Base-by-base conservation (phyloP, 2,888 invertebrate genomes). In the Drosophila neoperkinsi region DNA sequence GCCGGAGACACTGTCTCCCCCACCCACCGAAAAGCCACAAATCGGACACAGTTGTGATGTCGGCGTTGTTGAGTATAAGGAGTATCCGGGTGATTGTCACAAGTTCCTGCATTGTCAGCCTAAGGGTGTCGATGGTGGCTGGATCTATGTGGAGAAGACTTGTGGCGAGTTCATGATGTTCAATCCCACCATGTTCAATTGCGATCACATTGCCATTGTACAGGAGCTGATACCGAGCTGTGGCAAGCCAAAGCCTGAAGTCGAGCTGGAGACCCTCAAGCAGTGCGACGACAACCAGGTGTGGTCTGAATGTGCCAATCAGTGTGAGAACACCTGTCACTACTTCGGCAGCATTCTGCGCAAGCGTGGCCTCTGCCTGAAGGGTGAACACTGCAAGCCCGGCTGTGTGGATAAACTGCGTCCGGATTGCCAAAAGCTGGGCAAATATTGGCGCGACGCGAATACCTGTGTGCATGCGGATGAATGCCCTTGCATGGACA, bases 401-500 rank as follows among this genome's bases (percentile, higher is more conserved):
- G 93, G 93, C 3, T 93, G 93, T 74, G 91, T 93, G 1, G 87
- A 91, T 93, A 94, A 82, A 84, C 91, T 51, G 70, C 91, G 79
- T 52, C 92, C 57, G 6, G 91, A 92, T 9, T 97, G 97, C 84
- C 94, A 94, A 0, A 82, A 91, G 3, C 31, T 83, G 2, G 95
- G 95, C 2, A 94, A 94, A 77, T 94, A 94, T 59, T 97, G 97
- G 96, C 94, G 96, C 3, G 97, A 97, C 90, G 94, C 94, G 76
- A 91, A 94, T 33, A 96, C 95, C 0, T 98, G 98, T 87, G 97
- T 97, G 2, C 94, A 95, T 0, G 91, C 94, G 18, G 94, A 95
- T 46, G 96, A 97, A 88, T 98, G 98, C 88, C 95, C 96, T 16
- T 98, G 98, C 90, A 94, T 94, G 67, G 95, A 96, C 49, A 94